Evolutionary conservation across 2,113 vertebrate species (phyloP).

Genomic region (Perca fluviatilis): DNA sequence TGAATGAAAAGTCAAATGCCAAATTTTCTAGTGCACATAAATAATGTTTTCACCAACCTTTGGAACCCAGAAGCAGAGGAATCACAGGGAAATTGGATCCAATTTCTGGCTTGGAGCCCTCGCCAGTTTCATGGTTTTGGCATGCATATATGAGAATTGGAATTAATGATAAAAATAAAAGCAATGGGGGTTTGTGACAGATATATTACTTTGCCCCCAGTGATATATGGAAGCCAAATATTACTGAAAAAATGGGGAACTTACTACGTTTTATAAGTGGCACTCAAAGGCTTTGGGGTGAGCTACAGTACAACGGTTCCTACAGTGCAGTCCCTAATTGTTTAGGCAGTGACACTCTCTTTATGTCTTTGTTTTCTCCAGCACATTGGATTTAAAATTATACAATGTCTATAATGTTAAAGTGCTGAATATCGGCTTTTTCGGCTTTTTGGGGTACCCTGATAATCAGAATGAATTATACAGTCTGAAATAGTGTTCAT

Average conservation of each 20-base stretch:
- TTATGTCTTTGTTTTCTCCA: neutral
- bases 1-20: neutral
- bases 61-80: neutral
- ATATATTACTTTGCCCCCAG: neutral
- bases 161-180: conserved; percentile 6
- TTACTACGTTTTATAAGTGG: neutral
- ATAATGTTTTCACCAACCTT: neutral
- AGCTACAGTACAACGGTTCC: neutral
- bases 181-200: neutral
- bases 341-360: neutral
- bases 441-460: neutral
- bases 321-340: neutral
- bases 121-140: neutral
- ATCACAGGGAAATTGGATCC: neutral
- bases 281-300: neutral
- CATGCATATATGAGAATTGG: neutral
- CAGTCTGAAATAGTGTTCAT: neutral
- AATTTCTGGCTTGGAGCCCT: neutral
- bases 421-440: neutral
- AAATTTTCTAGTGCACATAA: neutral
- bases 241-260: neutral
- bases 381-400: neutral
- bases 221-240: neutral
- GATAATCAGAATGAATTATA: neutral
- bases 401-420: neutral